Evolutionary conservation across 2,888 invertebrate species (phyloP), one percentile per base, ranked within the genome.

Genomic region (Heliconius erato): DNA sequence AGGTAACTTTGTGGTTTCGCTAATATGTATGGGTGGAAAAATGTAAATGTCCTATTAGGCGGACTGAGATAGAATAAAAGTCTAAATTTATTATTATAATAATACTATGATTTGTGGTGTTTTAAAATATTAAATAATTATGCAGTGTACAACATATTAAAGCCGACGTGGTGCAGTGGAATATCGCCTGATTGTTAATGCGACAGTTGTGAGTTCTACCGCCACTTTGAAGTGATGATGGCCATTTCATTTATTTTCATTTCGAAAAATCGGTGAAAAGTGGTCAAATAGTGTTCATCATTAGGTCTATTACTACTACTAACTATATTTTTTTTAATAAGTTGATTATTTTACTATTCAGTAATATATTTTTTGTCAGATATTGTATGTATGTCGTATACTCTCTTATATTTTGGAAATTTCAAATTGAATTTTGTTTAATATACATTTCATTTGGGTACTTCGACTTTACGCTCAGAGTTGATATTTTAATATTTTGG

Each of bases 1-100:
- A 78, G 44, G 44, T 44, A 67, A 68, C 65, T 76, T 76, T 32
- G 67, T 44, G 32, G 78, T 78, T 68, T 78, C 44, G 32, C 44
- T 67, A 63, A n/a, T 28, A 65, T 67, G 14, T 78, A 23, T 44
- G 49, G 14, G 26, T 19, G 72, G 26, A 72, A 72, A 72, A 44
- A 72, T 72, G 72, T 49, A 26, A 44, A 72, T 72, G 26, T 1
- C 40, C n/a, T 71, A 49, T 44, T 26, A 72, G 72, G 26, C n/a
- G 26, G 12, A 26, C 26, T 49, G 26, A 19, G 9, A 9, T 26
- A 9, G 9, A 44, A 16, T 44, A 71, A 23, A 54, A 54, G 6
- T 54, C 44, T 26, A 71, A 14, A 44, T 3, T 14, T 40, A 44
- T 44, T n/a, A 40, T 65, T 65, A 26, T 65, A 12, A 19, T 3